phyloP scores from a whole-genome alignment of 2,888 invertebrate species.

The Candidula unifasciata region DNA sequence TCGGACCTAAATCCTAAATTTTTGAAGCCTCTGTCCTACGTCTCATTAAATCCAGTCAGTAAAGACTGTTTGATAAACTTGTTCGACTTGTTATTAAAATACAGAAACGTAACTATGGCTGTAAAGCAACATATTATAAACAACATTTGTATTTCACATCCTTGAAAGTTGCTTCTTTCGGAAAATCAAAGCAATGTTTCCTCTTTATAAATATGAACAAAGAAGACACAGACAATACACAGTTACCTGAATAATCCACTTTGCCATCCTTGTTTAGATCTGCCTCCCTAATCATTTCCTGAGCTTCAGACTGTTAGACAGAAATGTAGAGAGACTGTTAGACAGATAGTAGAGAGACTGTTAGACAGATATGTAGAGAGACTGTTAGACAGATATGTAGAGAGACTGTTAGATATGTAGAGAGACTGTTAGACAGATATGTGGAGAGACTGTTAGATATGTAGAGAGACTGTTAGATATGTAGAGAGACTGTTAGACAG shows the following conservation, averaged over 20 bases:
- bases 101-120: too few relatives aligned
- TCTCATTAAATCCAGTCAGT: too few relatives aligned
- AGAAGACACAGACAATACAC: not conserved
- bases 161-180: too few relatives aligned
- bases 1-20: too few relatives aligned
- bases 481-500: not conserved
- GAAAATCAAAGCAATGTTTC: too few relatives aligned
- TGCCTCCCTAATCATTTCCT: slow-evolving; percentile 73
- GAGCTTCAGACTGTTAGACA: slow-evolving; percentile 61
- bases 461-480: not conserved
- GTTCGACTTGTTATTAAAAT: too few relatives aligned
- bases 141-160: too few relatives aligned
- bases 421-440: not conserved
- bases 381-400: not conserved
- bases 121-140: too few relatives aligned
- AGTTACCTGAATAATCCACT: slow-evolving; percentile 70
- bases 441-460: not conserved
- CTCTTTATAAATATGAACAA: too few relatives aligned
- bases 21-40: too few relatives aligned
- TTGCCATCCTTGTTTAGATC: slow-evolving; percentile 71
- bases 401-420: not conserved
- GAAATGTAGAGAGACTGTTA: not conserved
- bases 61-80: too few relatives aligned
- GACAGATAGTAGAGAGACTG: not conserved
- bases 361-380: too few relatives aligned